phyloP scores from a whole-genome alignment of 2,797 vertebrate species.

The Ctenopoma multispine region DNA sequence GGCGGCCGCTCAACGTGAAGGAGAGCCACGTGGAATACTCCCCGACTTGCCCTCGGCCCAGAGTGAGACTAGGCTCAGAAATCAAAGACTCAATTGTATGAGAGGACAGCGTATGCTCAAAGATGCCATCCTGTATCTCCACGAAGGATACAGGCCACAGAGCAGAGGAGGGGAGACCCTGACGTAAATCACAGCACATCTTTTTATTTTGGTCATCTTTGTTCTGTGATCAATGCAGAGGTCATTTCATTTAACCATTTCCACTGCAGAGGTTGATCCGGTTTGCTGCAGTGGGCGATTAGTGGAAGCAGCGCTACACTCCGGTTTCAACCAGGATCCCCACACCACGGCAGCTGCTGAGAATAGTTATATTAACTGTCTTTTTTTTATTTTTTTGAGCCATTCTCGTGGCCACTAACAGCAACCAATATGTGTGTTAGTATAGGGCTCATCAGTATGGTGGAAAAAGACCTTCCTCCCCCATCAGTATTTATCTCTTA shows the following conservation, averaged over 20 bases:
- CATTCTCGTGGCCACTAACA: slow-evolving; percentile 48
- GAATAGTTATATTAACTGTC: slow-evolving; percentile 24
- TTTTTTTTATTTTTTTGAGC: slow-evolving; percentile 32
- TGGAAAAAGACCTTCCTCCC: slow-evolving; percentile 2
- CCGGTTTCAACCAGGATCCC: slow-evolving; percentile 41
- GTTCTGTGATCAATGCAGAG: slow-evolving; percentile 71
- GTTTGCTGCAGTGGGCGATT: slow-evolving; percentile 26
- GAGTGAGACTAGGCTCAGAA: slow-evolving; percentile 94
- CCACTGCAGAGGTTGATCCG: slow-evolving; percentile 61
- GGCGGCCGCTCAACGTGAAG: slow-evolving; percentile 89
- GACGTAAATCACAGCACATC: slow-evolving; percentile 63
- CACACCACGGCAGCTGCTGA: slow-evolving; percentile 62
- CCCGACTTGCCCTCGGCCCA: slow-evolving; percentile 88
- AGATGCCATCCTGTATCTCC: slow-evolving; percentile 54
- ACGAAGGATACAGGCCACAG: slow-evolving; percentile 47
- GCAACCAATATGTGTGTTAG: slow-evolving; percentile 38
- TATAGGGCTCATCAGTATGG: slow-evolving; percentile 36
- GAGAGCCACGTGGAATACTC: slow-evolving; percentile 93
- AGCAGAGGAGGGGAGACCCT: slow-evolving; percentile 69
- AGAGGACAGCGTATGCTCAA: slow-evolving; percentile 56
- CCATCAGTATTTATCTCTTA: slow-evolving; percentile 48
- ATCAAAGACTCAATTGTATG: slow-evolving; percentile 97
- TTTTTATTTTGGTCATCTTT: slow-evolving; percentile 67
- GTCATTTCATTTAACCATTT: slow-evolving; percentile 68
- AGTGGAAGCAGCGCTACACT: slow-evolving; percentile 40